Evolutionary conservation across 2,113 vertebrate species (phyloP).

Genomic region (Acrocephalus arundinaceus): DNA sequence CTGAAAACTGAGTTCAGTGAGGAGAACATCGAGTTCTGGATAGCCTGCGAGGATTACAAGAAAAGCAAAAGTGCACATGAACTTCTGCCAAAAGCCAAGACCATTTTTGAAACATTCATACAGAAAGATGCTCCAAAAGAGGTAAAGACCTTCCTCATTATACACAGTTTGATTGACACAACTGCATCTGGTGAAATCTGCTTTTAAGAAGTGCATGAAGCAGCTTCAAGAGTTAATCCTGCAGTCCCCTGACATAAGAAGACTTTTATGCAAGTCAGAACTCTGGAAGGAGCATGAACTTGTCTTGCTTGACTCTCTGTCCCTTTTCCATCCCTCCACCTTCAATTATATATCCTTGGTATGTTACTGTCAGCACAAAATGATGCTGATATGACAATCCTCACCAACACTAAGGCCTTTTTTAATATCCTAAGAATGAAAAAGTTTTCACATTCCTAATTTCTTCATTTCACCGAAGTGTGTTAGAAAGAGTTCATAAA

Average conservation of each 20-base stretch:
- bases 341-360: background rate
- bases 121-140: conserved; percentile 89
- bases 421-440: background rate
- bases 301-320: background rate
- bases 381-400: background rate
- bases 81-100: conserved; percentile 83
- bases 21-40: conserved; percentile 97
- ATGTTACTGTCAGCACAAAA: background rate
- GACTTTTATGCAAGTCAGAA: background rate
- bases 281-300: background rate
- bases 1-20: conserved; percentile 94
- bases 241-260: background rate
- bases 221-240: background rate
- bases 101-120: conserved; percentile 88
- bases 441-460: background rate
- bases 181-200: background rate
- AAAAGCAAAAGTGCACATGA: conserved; percentile 79
- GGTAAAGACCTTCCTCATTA: conserved; percentile 54
- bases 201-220: background rate
- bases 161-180: background rate
- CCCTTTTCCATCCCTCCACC: background rate
- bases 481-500: background rate
- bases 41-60: conserved; percentile 93
- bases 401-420: background rate
- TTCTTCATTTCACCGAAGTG: background rate